Percentiles rank a stretch among this genome's conserved stretches.
Conservation (phyloP, 2,888 invertebrate species). For the Thymelicus lineola region DNA sequence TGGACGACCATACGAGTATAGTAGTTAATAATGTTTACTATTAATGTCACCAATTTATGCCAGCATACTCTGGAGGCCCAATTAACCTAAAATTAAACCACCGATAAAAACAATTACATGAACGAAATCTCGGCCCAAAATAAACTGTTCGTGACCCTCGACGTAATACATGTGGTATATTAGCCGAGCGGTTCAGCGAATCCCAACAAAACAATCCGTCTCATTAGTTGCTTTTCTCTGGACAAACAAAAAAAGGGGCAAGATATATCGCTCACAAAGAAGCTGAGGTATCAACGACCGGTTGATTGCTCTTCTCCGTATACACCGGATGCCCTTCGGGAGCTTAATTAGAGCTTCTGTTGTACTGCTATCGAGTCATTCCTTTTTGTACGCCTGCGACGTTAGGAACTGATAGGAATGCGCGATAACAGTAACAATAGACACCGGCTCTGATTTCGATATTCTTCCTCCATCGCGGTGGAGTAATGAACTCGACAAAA, state of each 20-base stretch:
- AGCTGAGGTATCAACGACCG: constrained; percentile 72
- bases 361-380: constrained; percentile 40
- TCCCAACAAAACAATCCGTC: constrained; percentile 55
- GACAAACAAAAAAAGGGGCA: constrained; percentile 43
- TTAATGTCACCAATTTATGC: too few relatives aligned
- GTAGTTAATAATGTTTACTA: too few relatives aligned
- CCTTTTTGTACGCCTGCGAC: constrained; percentile 35
- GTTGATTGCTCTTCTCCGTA: constrained; percentile 61
- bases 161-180: constrained; percentile 37
- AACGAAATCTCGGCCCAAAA: constrained; percentile 32
- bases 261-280: constrained; percentile 43
- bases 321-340: constrained; percentile 69
- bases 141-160: constrained; percentile 36
- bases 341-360: constrained; percentile 56
- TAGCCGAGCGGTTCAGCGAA: constrained; percentile 47
- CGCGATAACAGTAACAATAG: constrained; percentile 37
- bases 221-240: constrained; percentile 57
- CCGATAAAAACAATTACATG: constrained; percentile 12
- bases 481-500: constrained; percentile 23
- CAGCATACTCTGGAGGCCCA: neutral
- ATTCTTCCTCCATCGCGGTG: constrained; percentile 12
- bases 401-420: constrained; percentile 37
- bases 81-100: constrained; percentile 4
- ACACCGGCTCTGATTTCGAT: constrained; percentile 24
- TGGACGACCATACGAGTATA: too few relatives aligned